Percentiles rank a stretch among this genome's conserved stretches.
These are phyloP conservation scores for Dryadula phaetusa DNA, from an alignment of 2,888 invertebrate species.

Conservation along the genomic window DNA sequence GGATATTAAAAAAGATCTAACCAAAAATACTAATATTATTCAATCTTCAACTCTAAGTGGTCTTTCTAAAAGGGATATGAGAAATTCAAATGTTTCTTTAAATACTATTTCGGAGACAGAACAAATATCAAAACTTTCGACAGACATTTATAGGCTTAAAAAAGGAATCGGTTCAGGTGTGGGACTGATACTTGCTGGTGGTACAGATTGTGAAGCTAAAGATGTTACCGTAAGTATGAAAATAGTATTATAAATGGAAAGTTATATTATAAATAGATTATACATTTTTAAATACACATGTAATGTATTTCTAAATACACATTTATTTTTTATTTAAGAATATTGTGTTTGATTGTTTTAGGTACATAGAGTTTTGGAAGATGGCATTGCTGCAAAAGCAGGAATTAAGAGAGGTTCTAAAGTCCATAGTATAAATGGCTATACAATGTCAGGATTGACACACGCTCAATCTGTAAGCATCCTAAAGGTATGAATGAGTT, in stretches of 20 bases:
- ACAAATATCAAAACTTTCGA: constrained; percentile 52
- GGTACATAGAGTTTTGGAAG: constrained; percentile 94
- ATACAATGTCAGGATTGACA: constrained; percentile 91
- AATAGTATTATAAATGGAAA: too few species aligned
- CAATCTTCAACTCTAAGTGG: constrained; percentile 17
- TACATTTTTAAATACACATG: neutral
- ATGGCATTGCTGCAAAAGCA: constrained; percentile 94
- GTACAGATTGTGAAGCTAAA: constrained; percentile 95
- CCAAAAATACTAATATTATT: constrained; percentile 14
- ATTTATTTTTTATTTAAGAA: neutral
- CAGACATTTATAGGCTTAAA: constrained; percentile 66
- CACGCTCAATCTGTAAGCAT: constrained; percentile 94
- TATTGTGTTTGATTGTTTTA: constrained; percentile 58
- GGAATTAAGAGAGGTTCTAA: constrained; percentile 95
- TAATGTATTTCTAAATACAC: neutral
- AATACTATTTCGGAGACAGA: constrained; percentile 29
- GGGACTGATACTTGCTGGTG: constrained; percentile 94
- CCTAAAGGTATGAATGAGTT: constrained; percentile 86
- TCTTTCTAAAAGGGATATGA: constrained; percentile 13
- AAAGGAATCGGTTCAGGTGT: constrained; percentile 86
- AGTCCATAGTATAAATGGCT: constrained; percentile 94
- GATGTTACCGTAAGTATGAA: constrained; percentile 91
- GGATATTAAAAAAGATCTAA: constrained; percentile 27
- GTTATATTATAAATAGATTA: neutral
- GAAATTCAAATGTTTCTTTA: constrained; percentile 20